These are phyloP conservation scores for Lepus townsendii DNA, from an alignment of 2,797 vertebrate species.

Conservation along the genomic window DNA sequence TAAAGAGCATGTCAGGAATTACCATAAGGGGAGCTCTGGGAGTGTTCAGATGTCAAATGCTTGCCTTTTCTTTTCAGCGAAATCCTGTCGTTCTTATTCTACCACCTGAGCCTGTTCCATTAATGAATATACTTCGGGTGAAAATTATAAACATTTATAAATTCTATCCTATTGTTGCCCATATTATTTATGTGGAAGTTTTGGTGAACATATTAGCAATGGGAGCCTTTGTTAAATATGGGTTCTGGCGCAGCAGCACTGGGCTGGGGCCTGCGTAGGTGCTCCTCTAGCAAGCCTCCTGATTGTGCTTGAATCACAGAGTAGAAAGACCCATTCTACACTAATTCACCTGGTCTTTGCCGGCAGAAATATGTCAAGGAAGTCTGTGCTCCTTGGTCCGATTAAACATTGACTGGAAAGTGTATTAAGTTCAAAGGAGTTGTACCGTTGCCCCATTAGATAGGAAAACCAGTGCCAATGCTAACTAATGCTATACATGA, in stretches of 20 bases:
- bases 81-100: neutral
- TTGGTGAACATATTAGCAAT: neutral
- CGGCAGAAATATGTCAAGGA: neutral
- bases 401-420: neutral
- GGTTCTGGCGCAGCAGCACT: neutral
- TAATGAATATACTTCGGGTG: neutral
- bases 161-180: neutral
- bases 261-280: accelerated
- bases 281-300: neutral
- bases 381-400: neutral
- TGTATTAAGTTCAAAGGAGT: neutral
- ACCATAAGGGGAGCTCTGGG: neutral
- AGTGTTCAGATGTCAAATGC: neutral
- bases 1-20: neutral
- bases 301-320: neutral
- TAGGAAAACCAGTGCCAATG: conserved; percentile 48
- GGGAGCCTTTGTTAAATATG: neutral
- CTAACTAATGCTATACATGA: neutral
- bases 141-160: neutral
- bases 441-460: neutral
- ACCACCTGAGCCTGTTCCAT: neutral
- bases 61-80: neutral
- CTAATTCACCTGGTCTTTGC: neutral
- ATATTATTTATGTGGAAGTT: neutral
- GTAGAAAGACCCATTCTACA: neutral